Base-by-base conservation (phyloP, 30 jellyfish, hydroid and myxozoan species). In the Rhopilema esculentum region DNA sequence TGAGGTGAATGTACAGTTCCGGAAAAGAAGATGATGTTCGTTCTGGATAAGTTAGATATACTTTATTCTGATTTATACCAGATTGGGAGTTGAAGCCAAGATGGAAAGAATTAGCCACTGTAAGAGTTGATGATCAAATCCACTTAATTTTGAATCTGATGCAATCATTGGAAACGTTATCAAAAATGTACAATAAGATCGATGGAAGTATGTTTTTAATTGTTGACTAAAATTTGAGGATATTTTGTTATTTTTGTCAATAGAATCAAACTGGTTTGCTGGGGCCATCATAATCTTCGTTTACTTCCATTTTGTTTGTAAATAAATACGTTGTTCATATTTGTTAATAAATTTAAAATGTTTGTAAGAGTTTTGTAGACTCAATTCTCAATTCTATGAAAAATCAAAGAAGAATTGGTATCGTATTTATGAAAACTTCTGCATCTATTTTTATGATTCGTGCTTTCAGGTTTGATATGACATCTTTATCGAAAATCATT, bases 231-330 rank as follows among this genome's bases (percentile, higher is more conserved):
- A 19, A 68, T n/a, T 25, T 29, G 82, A 71, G 49, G 9, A 71
- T 71, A 71, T 71, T 71, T 71, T 71, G 82, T 25, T 71, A 71
- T 71, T 29, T n/a, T 63, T 63, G 73, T 33, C 22, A 53, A 29
- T 53, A 28, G n/a, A 71, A 71, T 26, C 77, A 28, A 23, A 32
- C 33, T 71, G 32, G 82, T 71, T 26, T 71, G 52, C 49, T 22
- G 64, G 23, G 24, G 23, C 32, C 62, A 16, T 25, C 32, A 71
- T 23, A 71, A 16, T 6, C 30, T 32, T 66, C 50, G 77, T 19
- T 66, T n/a, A 17, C 49, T 71, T 79, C 80, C 57, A 66, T 85
- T 85, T 79, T 49, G 89, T 65, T 85, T 85, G 94, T 85, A 85
- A 66, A 85, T 85, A 85, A 30, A 4, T 27, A 28, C n/a, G 88